Conservation (phyloP, 2,888 invertebrate genomes). For the Hypomecis punctinalis region DNA sequence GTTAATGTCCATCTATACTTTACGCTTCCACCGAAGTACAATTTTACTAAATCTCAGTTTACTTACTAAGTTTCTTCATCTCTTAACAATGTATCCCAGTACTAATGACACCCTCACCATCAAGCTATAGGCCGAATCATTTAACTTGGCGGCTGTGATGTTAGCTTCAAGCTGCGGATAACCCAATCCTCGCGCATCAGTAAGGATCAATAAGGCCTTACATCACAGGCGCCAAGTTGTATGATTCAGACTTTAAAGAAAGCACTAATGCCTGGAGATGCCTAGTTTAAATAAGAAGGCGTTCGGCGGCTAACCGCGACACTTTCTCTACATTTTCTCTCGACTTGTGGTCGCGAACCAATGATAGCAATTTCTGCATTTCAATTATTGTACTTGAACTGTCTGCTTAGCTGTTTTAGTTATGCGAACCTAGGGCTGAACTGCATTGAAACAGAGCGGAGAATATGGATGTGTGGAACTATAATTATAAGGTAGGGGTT, state of each 20-base stretch:
- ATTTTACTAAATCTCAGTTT: not conserved
- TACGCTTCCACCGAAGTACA: too few species aligned
- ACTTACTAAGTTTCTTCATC: constrained; percentile 11
- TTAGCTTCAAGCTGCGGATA: too few species aligned
- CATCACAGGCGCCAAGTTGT: too few species aligned
- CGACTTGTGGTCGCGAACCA: constrained; percentile 56
- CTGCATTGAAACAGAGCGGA: not conserved
- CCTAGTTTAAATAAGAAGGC: constrained; percentile 75
- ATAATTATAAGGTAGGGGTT: too few species aligned
- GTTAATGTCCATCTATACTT: too few species aligned
- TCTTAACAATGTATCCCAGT: not conserved
- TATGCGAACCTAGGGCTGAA: not conserved
- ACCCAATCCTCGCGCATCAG: too few species aligned
- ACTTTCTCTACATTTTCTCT: constrained; percentile 75
- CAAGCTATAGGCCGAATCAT: not conserved
- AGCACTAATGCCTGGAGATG: constrained; percentile 50
- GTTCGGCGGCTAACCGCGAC: constrained; percentile 66
- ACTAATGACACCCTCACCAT: constrained; percentile 46
- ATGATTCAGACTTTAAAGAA: constrained; percentile 15
- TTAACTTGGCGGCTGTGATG: too few species aligned
- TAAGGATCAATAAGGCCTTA: too few species aligned
- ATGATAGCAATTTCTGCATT: constrained; percentile 50
- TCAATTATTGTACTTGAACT: constrained; percentile 43
- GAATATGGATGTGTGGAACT: not conserved
- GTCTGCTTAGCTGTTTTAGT: constrained; percentile 5